A percentile compares a stretch with the other conserved stretches of the same genome.
Evolutionary conservation across 2,113 vertebrate genomes (phyloP).

Genomic region (Marmota flaviventris): DNA sequence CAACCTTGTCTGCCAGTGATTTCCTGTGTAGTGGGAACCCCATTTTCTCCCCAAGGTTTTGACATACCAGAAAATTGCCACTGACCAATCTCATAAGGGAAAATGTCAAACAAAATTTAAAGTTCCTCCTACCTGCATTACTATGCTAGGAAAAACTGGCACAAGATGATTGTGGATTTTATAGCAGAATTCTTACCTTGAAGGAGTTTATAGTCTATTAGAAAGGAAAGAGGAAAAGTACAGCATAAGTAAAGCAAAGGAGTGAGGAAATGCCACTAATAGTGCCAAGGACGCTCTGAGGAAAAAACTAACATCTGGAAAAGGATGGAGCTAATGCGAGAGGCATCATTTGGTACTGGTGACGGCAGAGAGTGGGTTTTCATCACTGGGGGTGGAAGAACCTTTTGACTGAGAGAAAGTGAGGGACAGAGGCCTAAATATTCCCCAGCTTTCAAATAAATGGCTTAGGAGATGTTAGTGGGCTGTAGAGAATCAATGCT

Average conservation of each 20-base stretch:
- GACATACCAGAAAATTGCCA: neutral
- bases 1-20: neutral
- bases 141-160: neutral
- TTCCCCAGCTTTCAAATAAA: neutral
- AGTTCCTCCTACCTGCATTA: neutral
- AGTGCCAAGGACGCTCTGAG: neutral
- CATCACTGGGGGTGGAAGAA: neutral
- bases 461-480: neutral
- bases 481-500: neutral
- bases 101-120: neutral
- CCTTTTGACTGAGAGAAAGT: neutral
- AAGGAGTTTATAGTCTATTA: conserved; percentile 19
- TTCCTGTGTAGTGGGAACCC: neutral
- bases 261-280: neutral
- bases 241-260: neutral
- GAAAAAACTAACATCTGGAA: conserved; percentile 7
- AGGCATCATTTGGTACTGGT: neutral
- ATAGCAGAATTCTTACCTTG: neutral
- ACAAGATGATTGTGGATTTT: neutral
- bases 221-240: neutral
- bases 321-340: neutral
- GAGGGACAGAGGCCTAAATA: neutral
- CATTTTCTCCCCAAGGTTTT: neutral
- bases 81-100: neutral
- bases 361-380: neutral